These are phyloP conservation scores for Caenorhabditis inopinata DNA, from an alignment of 1,140 invertebrate species.

Conservation along the genomic window DNA sequence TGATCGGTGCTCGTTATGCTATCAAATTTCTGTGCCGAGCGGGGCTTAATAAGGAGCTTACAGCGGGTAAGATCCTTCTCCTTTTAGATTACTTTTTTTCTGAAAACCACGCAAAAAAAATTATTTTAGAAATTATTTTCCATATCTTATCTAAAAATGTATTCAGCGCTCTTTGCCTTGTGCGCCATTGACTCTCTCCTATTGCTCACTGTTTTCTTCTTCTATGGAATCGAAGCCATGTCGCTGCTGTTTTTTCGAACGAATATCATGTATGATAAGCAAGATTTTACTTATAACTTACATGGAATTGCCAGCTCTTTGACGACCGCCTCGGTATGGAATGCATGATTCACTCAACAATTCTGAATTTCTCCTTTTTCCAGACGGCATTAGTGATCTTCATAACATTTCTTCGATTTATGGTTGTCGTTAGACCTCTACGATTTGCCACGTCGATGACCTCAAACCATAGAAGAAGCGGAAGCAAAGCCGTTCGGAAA, in stretches of 20 bases:
- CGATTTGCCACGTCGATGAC: slow-evolving; percentile 40
- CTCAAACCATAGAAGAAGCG: slow-evolving; percentile 13
- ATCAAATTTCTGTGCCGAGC: slow-evolving; percentile 46
- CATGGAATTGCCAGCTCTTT: slow-evolving; percentile 33
- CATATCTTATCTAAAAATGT: background rate
- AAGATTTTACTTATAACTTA: slow-evolving; percentile 36
- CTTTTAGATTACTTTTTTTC: no score
- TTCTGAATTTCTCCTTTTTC: slow-evolving; percentile 3
- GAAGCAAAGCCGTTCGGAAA: slow-evolving; percentile 16
- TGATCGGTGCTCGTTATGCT: slow-evolving; percentile 45
- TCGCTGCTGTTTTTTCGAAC: slow-evolving; percentile 35
- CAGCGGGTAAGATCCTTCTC: slow-evolving; percentile 29
- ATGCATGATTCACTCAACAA: background rate
- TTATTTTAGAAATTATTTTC: no score
- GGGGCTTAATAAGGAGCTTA: slow-evolving; percentile 48
- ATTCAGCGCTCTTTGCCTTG: slow-evolving; percentile 50
- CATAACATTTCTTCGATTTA: slow-evolving; percentile 43
- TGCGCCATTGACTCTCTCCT: slow-evolving; percentile 46
- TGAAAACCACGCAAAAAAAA: background rate
- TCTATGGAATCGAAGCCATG: slow-evolving; percentile 49
- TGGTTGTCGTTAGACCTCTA: slow-evolving; percentile 46
- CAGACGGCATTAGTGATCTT: slow-evolving; percentile 51
- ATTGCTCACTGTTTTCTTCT: slow-evolving; percentile 47
- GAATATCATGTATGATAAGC: slow-evolving; percentile 49
- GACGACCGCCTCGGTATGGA: slow-evolving; percentile 40